These are phyloP conservation scores for Argopecten irradians DNA, from an alignment of 1,140 invertebrate species.

Conservation along the genomic window DNA sequence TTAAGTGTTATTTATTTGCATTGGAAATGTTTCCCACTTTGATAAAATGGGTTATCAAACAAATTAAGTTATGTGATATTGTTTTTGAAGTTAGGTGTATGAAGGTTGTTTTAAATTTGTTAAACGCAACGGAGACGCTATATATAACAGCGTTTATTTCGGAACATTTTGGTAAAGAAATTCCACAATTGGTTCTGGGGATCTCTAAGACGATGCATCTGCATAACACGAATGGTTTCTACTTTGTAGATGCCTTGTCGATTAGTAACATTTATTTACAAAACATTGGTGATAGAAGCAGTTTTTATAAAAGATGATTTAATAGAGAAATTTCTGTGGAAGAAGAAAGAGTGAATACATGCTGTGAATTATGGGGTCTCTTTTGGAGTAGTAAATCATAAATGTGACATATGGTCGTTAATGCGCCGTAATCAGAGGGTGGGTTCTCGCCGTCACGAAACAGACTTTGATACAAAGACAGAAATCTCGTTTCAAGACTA, in stretches of 20 bases:
- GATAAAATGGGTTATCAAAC: neutral
- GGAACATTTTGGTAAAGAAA: neutral
- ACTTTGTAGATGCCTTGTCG: constrained; percentile 6
- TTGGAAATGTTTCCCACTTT: neutral
- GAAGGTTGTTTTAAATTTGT: neutral
- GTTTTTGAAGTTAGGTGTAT: neutral
- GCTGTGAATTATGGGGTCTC: neutral
- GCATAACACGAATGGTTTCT: neutral
- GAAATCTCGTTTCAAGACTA: constrained; percentile 4
- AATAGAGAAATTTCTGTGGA: constrained; percentile 10
- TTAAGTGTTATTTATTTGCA: neutral
- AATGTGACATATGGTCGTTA: neutral
- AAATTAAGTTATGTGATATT: neutral
- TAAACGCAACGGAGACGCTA: neutral
- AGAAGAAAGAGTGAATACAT: constrained; percentile 1
- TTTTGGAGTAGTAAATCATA: constrained; percentile 7
- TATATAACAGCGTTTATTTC: neutral
- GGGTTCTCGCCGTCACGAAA: neutral
- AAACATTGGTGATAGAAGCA: neutral
- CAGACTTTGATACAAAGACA: constrained; percentile 1
- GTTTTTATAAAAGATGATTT: constrained; percentile 21
- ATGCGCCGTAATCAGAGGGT: neutral
- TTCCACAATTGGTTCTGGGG: neutral
- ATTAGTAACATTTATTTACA: constrained; percentile 8
- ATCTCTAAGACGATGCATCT: neutral